These are phyloP conservation scores for Agrotis ipsilon DNA, from an alignment of 2,888 invertebrate genomes.

Conservation along the genomic window DNA sequence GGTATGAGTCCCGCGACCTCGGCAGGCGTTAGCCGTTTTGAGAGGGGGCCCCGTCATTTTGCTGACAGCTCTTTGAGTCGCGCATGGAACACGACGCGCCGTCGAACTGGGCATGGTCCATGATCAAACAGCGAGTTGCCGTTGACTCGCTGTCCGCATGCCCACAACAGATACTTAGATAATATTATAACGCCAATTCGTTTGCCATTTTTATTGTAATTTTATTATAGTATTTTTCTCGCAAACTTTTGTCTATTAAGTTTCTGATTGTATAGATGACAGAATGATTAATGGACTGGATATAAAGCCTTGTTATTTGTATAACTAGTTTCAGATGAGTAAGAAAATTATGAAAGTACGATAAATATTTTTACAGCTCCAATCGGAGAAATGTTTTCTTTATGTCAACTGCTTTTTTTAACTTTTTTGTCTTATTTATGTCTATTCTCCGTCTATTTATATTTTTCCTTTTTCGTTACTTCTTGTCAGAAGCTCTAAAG, in stretches of 20 bases:
- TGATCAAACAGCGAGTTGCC: too few species aligned
- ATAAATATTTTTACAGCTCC: neutral
- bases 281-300: neutral
- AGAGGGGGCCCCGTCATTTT: too few species aligned
- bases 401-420: neutral
- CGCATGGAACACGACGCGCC: too few species aligned
- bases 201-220: neutral
- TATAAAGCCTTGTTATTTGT: neutral
- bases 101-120: too few species aligned
- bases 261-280: constrained; percentile 2
- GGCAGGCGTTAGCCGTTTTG: too few species aligned
- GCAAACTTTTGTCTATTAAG: neutral
- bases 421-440: neutral
- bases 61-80: too few species aligned
- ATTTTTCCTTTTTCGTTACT: too few species aligned
- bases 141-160: too few species aligned
- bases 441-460: too few species aligned
- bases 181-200: neutral
- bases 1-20: too few species aligned
- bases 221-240: constrained; percentile 3
- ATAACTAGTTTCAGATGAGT: neutral
- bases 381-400: neutral
- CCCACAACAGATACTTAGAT: too few species aligned
- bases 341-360: neutral
- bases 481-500: too few species aligned